Conservation (phyloP, 2,797 vertebrate species). For the Sciurus carolinensis region DNA sequence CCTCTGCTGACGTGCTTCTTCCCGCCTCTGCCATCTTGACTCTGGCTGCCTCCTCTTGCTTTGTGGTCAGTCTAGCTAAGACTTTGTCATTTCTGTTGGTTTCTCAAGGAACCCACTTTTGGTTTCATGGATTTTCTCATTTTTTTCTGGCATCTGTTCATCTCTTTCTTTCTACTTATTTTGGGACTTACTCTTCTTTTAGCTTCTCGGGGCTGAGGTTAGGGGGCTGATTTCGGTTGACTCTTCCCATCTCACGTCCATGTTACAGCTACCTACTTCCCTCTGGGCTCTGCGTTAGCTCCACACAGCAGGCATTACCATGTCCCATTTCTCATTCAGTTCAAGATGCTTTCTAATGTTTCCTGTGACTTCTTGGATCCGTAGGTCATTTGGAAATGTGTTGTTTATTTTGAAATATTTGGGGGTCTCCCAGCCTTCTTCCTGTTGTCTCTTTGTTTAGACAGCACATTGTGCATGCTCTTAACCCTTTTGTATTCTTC, state of each 20-base stretch:
- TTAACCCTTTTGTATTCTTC: background rate
- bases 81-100: background rate
- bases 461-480: background rate
- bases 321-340: background rate
- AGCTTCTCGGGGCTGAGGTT: background rate
- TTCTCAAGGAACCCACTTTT: background rate
- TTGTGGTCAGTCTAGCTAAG: background rate
- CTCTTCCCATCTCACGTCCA: background rate
- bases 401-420: background rate
- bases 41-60: background rate
- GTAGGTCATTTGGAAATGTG: background rate
- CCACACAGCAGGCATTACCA: accelerated
- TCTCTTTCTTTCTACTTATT: background rate
- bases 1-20: background rate
- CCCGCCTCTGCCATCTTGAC: background rate
- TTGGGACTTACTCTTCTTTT: background rate
- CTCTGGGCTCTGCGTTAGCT: background rate
- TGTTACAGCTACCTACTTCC: background rate
- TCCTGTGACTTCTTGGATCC: background rate
- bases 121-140: background rate
- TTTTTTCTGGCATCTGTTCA: background rate
- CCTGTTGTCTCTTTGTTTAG: background rate
- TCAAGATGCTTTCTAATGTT: background rate
- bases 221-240: background rate
- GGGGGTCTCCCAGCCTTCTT: background rate